Percentiles rank a stretch among this genome's conserved stretches.
phyloP scores from a whole-genome alignment of 2,888 invertebrate species.

The Celastrina argiolus region DNA sequence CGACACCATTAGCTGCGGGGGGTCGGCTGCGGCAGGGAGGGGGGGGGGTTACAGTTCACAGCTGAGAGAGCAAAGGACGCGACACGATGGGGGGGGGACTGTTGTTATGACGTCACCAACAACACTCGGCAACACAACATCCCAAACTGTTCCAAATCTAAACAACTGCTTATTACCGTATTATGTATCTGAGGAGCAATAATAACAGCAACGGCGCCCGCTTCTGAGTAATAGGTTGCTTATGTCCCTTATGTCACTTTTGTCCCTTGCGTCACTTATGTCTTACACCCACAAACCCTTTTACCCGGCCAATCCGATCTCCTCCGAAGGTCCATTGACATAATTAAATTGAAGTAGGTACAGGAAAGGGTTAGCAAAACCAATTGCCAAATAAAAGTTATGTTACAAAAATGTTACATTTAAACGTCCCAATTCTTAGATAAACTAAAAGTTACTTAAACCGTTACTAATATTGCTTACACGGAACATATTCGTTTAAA shows the following conservation, averaged over 20 bases:
- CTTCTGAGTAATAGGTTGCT: neutral
- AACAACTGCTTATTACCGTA: neutral
- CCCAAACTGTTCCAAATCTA: neutral
- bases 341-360: neutral
- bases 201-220: neutral
- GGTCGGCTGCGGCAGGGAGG: neutral
- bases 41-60: neutral
- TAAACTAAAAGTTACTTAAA: too few relatives aligned
- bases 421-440: too few relatives aligned
- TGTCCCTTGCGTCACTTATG: too few relatives aligned
- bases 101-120: neutral
- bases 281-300: too few relatives aligned
- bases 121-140: neutral
- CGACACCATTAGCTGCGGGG: constrained; percentile 1
- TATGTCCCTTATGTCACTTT: too few relatives aligned
- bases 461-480: too few relatives aligned
- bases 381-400: neutral
- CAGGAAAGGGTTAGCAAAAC: neutral
- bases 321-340: neutral
- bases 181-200: neutral
- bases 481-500: too few relatives aligned
- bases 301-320: neutral
- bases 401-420: neutral
- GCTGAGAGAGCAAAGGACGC: neutral
- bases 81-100: neutral